Evolutionary conservation across 2,888 invertebrate species (phyloP).

Genomic region (Cephus runcator): DNA sequence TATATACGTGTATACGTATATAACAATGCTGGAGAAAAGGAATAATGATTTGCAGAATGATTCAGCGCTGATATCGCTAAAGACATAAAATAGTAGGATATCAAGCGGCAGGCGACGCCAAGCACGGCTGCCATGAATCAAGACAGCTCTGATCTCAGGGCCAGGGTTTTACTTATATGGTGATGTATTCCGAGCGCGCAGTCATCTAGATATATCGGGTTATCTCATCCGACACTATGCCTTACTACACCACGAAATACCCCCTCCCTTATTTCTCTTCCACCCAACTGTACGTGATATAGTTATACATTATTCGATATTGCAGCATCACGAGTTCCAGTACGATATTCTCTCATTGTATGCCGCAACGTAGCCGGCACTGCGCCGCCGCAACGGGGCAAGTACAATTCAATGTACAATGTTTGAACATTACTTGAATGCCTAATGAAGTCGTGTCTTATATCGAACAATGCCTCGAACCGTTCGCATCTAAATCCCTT

Average conservation of each 20-base stretch:
- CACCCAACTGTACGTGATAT: conserved; percentile 38
- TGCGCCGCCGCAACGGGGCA: conserved; percentile 26
- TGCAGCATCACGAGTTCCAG: conserved; percentile 56
- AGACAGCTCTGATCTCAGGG: conserved; percentile 34
- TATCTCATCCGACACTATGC: conserved; percentile 43
- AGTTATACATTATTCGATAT: conserved; percentile 59
- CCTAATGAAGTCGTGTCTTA: conserved; percentile 62
- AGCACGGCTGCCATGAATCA: conserved; percentile 43
- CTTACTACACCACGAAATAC: conserved; percentile 30
- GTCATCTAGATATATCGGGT: conserved; percentile 45
- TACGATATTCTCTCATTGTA: conserved; percentile 57
- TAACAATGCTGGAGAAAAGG: conserved; percentile 1
- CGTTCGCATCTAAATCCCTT: conserved; percentile 53
- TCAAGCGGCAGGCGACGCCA: conserved; percentile 32
- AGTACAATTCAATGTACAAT: conserved; percentile 57
- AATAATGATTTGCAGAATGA: conserved; percentile 43
- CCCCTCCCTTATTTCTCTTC: conserved; percentile 16
- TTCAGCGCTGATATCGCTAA: conserved; percentile 41
- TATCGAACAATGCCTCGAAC: conserved; percentile 57
- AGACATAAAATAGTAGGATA: conserved; percentile 42
- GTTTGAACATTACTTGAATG: conserved; percentile 60
- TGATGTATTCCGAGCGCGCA: conserved; percentile 48
- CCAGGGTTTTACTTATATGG: conserved; percentile 52
- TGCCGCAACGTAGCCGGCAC: conserved; percentile 31
- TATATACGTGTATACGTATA: too few species aligned